Base-by-base conservation (phyloP, 2,888 invertebrate genomes). In the Lapara coniferarum region DNA sequence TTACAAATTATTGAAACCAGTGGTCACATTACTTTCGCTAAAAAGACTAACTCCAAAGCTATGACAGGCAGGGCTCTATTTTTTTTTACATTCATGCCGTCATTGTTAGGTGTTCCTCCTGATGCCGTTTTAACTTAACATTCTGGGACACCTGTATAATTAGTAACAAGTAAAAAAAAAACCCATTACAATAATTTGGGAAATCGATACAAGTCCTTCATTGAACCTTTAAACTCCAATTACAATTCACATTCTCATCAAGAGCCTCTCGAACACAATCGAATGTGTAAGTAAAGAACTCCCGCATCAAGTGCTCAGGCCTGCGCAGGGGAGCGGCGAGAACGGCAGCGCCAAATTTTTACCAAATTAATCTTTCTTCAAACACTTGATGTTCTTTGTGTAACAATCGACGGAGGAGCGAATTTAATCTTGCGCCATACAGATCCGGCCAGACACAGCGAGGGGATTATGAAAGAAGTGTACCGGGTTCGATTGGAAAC, bases 311-410 rank as follows among this genome's bases (percentile, higher is more conserved):
- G 25, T 25, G 56, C 49, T n/a, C 63, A 10, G 2, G 3, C 57
- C 13, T 2, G 12, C n/a, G 8, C 16, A 10, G 74, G 78, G 78
- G 78, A 12, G 56, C 16, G 56, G 51, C 12, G 46, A 13, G 49
- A n/a, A 30, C 56, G 37, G 56, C 37, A 19, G 44, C 56, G 70
- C 37, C 37, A 44, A 89, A 87, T 85, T 89, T 91, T 89, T 85
- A 71, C 87, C 84, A 89, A 90, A 92, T 91, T 91, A 92, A 92
- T 92, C 92, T 90, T 85, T 87, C 85, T 85, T 85, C 90, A 92
- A 92, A 92, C 92, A 92, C 91, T 91, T 73, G 71, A 76, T 75
- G 81, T 81, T 85, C 87, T 89, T 89, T 89, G 87, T 85, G 78
- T 74, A 80, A 76, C 82, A 78, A 84, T 84, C 80, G 83, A 80